Percentiles rank a stretch among this genome's conserved stretches.
Conservation (phyloP, 37 sponge, comb jelly and placozoan genomes). For the Crambe crambe region DNA sequence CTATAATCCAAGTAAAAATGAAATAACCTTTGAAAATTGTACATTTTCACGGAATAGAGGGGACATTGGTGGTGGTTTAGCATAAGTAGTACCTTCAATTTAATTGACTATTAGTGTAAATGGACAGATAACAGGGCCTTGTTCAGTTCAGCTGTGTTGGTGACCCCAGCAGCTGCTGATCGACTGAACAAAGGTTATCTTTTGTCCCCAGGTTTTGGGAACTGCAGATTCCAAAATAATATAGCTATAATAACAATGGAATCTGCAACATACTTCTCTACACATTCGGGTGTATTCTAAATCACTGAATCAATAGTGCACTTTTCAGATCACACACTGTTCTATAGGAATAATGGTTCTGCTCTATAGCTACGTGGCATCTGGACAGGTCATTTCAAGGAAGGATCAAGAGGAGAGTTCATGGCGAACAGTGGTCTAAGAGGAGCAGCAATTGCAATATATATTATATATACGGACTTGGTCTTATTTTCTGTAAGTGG, state of each 20-base stretch:
- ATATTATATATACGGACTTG: neutral
- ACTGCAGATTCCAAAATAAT: neutral
- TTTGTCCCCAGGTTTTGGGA: neutral
- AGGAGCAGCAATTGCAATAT: neutral
- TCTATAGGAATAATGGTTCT: neutral
- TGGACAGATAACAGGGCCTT: neutral
- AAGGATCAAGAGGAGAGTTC: neutral
- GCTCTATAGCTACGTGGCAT: neutral
- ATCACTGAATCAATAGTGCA: neutral
- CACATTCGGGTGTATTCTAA: neutral
- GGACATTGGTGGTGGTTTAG: no score
- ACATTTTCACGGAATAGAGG: no score
- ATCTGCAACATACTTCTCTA: neutral
- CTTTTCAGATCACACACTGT: neutral
- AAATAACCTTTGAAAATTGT: no score
- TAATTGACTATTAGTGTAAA: no score
- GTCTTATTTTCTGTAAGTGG: slow-evolving; percentile 35
- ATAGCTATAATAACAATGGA: neutral
- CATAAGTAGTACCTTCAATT: no score
- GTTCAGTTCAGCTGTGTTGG: neutral
- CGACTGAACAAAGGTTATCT: neutral
- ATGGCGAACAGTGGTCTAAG: neutral
- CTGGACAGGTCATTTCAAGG: neutral
- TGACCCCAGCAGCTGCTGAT: neutral
- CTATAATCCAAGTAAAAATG: no score